Percentiles rank a stretch among this genome's conserved stretches.
phyloP scores from a whole-genome alignment of 2,113 vertebrate genomes.

The Atrichornis clamosus region DNA sequence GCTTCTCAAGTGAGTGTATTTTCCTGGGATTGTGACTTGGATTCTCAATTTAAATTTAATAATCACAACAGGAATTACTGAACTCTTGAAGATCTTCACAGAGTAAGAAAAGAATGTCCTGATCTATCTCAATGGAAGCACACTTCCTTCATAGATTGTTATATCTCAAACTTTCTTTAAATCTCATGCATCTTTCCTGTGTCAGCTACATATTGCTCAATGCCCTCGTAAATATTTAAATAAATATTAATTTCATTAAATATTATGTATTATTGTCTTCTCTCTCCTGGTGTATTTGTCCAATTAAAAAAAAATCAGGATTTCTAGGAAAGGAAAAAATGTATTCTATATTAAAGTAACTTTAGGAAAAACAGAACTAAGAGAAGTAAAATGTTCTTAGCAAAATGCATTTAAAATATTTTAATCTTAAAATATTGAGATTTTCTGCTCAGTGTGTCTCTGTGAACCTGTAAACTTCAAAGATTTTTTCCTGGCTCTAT shows the following conservation, averaged over 20 bases:
- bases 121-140: neutral
- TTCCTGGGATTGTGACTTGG: neutral
- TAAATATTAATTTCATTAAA: neutral
- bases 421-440: too few species aligned
- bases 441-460: neutral
- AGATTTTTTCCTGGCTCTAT: neutral
- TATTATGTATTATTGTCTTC: neutral
- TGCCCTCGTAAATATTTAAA: neutral
- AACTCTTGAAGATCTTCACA: neutral
- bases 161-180: neutral
- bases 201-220: neutral
- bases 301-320: neutral
- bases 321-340: neutral
- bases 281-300: neutral
- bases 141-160: neutral
- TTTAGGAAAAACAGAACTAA: neutral
- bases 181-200: neutral
- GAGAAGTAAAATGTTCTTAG: neutral
- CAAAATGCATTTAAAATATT: neutral
- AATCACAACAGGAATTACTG: neutral
- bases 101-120: neutral
- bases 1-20: neutral
- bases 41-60: neutral
- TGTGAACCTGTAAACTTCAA: neutral
- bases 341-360: neutral